Conservation (phyloP, 2,797 vertebrate species). For the Sebastes hopkinsi region DNA sequence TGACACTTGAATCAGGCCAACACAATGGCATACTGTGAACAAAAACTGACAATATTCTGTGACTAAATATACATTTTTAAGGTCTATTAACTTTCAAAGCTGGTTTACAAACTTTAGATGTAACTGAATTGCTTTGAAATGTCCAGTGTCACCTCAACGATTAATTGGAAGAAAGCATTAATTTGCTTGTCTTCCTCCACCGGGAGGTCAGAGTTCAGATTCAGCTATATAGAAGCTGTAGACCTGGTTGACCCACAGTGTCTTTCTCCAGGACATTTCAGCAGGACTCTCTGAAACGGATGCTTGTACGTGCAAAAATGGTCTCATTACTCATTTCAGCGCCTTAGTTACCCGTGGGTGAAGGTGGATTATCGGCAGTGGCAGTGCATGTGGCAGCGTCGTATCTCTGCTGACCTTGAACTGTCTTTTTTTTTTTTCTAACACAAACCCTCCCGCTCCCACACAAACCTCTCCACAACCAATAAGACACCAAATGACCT, state of each 20-base stretch:
- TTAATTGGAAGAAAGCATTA: not conserved
- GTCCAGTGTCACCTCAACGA: not conserved
- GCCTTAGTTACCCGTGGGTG: conserved; percentile 21
- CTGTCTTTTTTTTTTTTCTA: conserved; percentile 42
- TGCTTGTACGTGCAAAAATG: conserved; percentile 10
- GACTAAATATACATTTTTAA: not conserved
- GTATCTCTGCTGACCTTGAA: conserved; percentile 57
- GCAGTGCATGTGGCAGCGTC: conserved; percentile 9
- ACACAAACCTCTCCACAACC: conserved; percentile 8
- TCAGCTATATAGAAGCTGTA: not conserved
- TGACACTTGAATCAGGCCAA: not conserved
- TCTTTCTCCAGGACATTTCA: not conserved
- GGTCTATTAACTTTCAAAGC: not conserved
- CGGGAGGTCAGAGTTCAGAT: conserved; percentile 11
- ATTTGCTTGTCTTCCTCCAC: not conserved
- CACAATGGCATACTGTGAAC: not conserved
- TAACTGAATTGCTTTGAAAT: not conserved
- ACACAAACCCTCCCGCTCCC: not conserved
- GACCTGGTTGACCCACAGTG: not conserved
- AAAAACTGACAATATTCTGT: not conserved
- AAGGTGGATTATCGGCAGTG: conserved; percentile 24
- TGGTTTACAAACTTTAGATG: not conserved
- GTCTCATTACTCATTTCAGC: conserved; percentile 23
- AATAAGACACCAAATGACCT: conserved; percentile 56
- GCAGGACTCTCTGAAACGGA: conserved; percentile 2